Evolutionary conservation across 2,888 invertebrate genomes (phyloP).

Genomic region (Mythimna ferrago): DNA sequence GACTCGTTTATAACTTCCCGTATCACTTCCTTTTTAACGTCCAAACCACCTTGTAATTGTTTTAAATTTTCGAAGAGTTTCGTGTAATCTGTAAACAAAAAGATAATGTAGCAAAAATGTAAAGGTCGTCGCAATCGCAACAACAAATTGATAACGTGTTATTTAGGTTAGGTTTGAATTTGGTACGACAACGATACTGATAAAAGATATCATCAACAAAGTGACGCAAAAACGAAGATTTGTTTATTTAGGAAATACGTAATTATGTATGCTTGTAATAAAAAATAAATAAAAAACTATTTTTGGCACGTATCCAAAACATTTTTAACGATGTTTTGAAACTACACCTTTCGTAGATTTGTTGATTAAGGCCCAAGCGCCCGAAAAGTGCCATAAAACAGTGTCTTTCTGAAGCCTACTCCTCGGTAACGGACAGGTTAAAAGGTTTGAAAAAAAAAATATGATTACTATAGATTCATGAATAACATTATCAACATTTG

Average conservation of each 20-base stretch:
- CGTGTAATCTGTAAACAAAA: constrained; percentile 92
- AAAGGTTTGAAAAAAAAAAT: too few relatives aligned
- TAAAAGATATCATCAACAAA: constrained; percentile 38
- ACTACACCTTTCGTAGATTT: neutral
- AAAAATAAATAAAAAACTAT: too few relatives aligned
- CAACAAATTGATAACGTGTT: constrained; percentile 14
- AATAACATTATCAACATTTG: too few relatives aligned
- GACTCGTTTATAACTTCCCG: constrained; percentile 94
- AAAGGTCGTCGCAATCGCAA: constrained; percentile 30
- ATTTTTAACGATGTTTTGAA: neutral
- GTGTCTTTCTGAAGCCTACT: too few relatives aligned
- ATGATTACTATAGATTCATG: too few relatives aligned
- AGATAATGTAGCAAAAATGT: neutral
- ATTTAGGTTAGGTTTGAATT: constrained; percentile 28
- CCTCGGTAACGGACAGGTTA: too few relatives aligned
- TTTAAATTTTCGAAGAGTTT: constrained; percentile 93
- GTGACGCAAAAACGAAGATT: constrained; percentile 14
- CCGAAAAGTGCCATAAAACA: too few relatives aligned
- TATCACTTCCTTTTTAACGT: constrained; percentile 93
- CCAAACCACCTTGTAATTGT: constrained; percentile 93
- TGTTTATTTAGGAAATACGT: constrained; percentile 38
- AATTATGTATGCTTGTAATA: constrained; percentile 9
- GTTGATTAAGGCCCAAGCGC: too few relatives aligned
- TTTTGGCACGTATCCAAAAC: neutral
- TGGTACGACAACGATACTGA: constrained; percentile 15